Evolutionary conservation across 2,113 vertebrate genomes (phyloP), one percentile per base, ranked within the genome.

Genomic region (Archilochus colubris): DNA sequence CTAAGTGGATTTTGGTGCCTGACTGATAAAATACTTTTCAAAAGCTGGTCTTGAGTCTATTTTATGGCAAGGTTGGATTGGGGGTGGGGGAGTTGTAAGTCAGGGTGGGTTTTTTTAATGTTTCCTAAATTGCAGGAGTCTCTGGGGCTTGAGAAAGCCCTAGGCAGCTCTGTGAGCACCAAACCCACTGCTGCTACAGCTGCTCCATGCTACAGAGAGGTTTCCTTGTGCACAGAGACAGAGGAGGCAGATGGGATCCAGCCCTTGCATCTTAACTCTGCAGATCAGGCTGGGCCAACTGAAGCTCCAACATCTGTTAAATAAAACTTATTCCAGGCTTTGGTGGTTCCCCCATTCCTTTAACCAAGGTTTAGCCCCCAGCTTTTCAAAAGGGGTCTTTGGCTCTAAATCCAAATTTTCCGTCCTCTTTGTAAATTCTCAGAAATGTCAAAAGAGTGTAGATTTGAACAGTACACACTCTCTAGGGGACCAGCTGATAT

Each of bases 291-390:
- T 20, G 51, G 27, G 59, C 22, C 38, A 67, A 10, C 23, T 12
- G 2, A 1, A 50, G 33, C 27, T 53, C 14, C 50, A 30, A 2
- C 0, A 1, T 33, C 33, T 11, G 9, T 30, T 7, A 81, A 43
- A 58, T 19, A n/a, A 31, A 69, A 77, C 6, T 31, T 19, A 31
- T n/a, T 7, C 31, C 14, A 0, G 25, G 15, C 24, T 88, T 76
- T 18, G 2, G 17, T 38, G 55, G 5, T 12, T 82, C 50, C 5
- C 44, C 15, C 1, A 0, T 28, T 61, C 31, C 27, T 82, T 79
- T 46, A 30, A 33, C 20, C 40, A 61, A 5, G 14, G 18, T 18
- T 58, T 23, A 66, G 7, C 17, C 17, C 10, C 27, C 24, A 24
- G 13, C 14, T 76, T 51, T 62, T 51, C 75, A 40, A 77, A 21